Base-by-base conservation (phyloP, 1,140 invertebrate genomes). In the Spodoptera frugiperda region DNA sequence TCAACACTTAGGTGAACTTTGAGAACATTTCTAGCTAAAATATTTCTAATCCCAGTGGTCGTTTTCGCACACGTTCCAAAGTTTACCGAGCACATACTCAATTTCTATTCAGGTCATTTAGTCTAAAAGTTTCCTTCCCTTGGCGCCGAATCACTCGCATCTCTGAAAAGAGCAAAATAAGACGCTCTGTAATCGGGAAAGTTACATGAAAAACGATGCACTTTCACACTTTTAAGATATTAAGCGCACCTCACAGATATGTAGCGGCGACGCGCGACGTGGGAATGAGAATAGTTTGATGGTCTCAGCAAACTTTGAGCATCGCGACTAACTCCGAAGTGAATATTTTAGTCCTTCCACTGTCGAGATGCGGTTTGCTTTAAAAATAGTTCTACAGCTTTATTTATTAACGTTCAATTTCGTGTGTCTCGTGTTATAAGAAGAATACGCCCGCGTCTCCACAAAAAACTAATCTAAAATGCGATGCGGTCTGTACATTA, bases 381-480 rank as follows among this genome's bases (percentile, higher is more conserved):
- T 53, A 76, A 79, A 81, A 78, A 65, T 78, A 76, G 68, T 81
- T 81, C 76, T 75, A 80, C 46, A 63, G 72, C 68, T 72, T 78
- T 75, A 70, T 79, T 76, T 83, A 71, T 80, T 88, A 84, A 87
- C 78, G 84, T 78, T 86, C 82, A 87, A 85, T 87, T 83, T 89
- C 77, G 83, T 76, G 61, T 84, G 79, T 81, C 76, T 78, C 70
- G 77, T 72, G 75, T 78, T 84, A 86, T 79, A 78, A 86, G 79
- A 88, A 76, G 77, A 84, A 84, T 82, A 81, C 80, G 83, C 63
- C 84, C 77, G 73, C 76, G 75, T 82, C 44, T 61, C 48, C 76
- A 87, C 85, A 92, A 93, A 92, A 91, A 92, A 92, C 87, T 89
- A 89, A 92, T 92, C 86, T 89, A 87, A 90, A 92, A 93, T 93